Percentiles rank a stretch among this genome's conserved stretches.
Evolutionary conservation across 1,140 invertebrate genomes (phyloP).

Genomic region (Microplitis demolitor): DNA sequence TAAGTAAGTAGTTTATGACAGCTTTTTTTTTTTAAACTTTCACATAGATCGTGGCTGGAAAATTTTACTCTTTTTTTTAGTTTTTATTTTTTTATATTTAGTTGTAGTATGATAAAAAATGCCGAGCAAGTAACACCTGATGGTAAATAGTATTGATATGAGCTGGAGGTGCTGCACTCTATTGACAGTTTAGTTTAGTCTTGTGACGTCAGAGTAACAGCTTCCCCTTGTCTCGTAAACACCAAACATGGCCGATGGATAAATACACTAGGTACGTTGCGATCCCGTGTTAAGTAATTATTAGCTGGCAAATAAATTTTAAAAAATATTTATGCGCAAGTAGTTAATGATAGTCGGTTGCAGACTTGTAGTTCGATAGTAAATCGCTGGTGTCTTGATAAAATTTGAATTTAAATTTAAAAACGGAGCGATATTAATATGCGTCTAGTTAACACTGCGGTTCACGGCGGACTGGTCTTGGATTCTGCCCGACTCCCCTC

Average conservation of each 20-base stretch:
- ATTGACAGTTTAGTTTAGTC: constrained; percentile 40
- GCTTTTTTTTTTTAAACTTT: constrained; percentile 5
- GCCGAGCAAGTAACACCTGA: background rate
- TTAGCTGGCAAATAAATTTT: no score
- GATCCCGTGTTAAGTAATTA: no score
- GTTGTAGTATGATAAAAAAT: background rate
- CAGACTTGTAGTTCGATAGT: no score
- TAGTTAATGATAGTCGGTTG: no score
- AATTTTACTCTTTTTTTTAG: no score
- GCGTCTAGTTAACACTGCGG: constrained; percentile 56
- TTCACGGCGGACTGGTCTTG: constrained; percentile 58
- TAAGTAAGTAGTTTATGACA: background rate
- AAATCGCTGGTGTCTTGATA: no score
- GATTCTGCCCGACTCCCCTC: constrained; percentile 55
- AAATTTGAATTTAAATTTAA: no score
- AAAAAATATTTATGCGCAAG: no score
- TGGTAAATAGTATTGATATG: background rate
- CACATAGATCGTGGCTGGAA: no score
- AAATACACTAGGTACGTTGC: background rate
- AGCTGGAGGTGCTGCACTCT: constrained; percentile 31
- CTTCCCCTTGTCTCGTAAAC: constrained; percentile 59
- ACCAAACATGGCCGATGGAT: constrained; percentile 59
- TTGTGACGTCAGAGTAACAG: constrained; percentile 52
- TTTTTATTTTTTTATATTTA: background rate
- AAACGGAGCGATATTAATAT: constrained; percentile 25